Base-by-base conservation (phyloP, 1,140 invertebrate genomes). In the Caerostris extrusa region DNA sequence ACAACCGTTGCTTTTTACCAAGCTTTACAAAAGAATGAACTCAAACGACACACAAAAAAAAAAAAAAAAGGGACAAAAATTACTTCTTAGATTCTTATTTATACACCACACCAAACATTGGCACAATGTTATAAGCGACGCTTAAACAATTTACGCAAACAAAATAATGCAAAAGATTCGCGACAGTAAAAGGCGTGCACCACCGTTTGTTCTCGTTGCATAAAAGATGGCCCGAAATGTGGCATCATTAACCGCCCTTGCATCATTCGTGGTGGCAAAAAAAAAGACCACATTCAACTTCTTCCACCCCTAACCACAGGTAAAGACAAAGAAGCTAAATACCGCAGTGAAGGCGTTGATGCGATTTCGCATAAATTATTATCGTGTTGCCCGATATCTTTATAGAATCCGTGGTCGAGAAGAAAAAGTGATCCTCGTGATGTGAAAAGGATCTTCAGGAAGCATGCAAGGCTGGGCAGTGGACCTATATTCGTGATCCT, bases 351-450 rank as follows among this genome's bases (percentile, higher is more conserved):
- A 77, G 71, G 71, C 71, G 71, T 77, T 50, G 34, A 77, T 50
- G 71, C 71, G 71, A 77, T 77, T 77, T 77, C 71, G 71, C 71
- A 77, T 77, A 77, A 50, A 77, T 77, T 77, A 77, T 50, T 34
- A 77, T 10, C 61, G 61, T 14, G 17, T 12, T 64, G 61, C 4
- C 61, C 61, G 61, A 53, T 34, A 12, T 77, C 50, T 12, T 77
- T 53, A 5, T 8, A 0, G 71, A 77, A 77, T 12, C 71, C 3
- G 34, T 77, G 50, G 12, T 4, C 71, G 34, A 50, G 19, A 19
- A 50, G 71, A 77, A 34, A 34, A 34, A 50, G 34, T 53, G 14
- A 5, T 77, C 34, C 71, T 8, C 53, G 10, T 12, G 5, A 53
- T 7, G 34, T 50, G 71, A 77, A 50, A 7, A 50, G 50, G 71